Percentiles rank a stretch among this genome's conserved stretches.
Conservation (phyloP, 2,113 vertebrate species). For the Ia io region DNA sequence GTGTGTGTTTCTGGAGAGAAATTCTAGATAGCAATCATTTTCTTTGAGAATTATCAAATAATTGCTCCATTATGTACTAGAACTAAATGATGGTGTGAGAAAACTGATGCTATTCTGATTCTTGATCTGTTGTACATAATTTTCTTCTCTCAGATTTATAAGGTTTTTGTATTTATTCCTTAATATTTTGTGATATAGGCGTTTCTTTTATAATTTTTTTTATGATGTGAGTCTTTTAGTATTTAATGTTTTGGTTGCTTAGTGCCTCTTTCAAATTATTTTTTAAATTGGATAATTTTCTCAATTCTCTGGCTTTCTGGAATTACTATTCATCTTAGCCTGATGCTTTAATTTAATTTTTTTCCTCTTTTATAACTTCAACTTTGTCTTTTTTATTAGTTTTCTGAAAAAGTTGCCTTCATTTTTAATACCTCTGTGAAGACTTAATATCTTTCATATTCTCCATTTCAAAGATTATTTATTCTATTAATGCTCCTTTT, state of each 20-base stretch:
- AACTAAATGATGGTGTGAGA: not conserved
- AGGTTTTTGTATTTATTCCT: not conserved
- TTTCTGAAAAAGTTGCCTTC: slow-evolving; percentile 5
- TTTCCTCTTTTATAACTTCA: slow-evolving; percentile 35
- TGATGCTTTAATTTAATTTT: slow-evolving; percentile 14
- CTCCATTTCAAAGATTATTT: slow-evolving; percentile 32
- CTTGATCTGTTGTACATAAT: not conserved
- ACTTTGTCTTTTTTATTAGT: not conserved
- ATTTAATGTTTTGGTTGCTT: not conserved
- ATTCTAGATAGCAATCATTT: not conserved
- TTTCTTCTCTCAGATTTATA: not conserved
- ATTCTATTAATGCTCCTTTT: slow-evolving; percentile 12
- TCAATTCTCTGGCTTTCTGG: not conserved
- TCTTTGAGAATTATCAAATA: not conserved
- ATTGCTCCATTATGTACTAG: not conserved
- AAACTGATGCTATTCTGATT: not conserved
- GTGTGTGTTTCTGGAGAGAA: not conserved
- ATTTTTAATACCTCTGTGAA: not conserved
- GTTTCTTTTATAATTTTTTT: not conserved
- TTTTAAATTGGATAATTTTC: not conserved
- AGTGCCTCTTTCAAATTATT: not conserved
- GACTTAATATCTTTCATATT: slow-evolving; percentile 36
- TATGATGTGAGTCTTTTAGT: not conserved
- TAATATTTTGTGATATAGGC: not conserved
- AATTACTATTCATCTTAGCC: not conserved